Base-by-base conservation (phyloP, 2,888 invertebrate genomes). In the Cephus sareptanus region DNA sequence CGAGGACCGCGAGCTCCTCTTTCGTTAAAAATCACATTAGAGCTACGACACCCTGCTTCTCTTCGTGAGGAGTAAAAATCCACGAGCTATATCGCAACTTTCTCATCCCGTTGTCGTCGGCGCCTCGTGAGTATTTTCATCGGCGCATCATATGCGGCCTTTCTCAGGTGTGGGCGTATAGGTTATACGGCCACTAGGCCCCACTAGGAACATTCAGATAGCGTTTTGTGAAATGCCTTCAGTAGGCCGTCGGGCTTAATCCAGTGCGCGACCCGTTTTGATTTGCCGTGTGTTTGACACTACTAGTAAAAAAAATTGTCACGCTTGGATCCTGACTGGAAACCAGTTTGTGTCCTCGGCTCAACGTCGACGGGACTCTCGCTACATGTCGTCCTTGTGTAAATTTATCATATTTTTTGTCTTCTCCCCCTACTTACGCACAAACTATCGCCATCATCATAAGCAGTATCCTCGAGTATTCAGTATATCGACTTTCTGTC, bases 161-260 rank as follows among this genome's bases (percentile, higher is more conserved):
- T 78, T 76, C 69, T 37, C 75, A 76, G 68, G 80, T 79, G 82
- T 83, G 83, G 84, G 82, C 81, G 83, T 78, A 77, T 79, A 81
- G 80, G 79, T 82, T 81, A 80, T 81, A 80, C 73, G 77, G 78
- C 73, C 70, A 73, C 56, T 30, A 31, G 75, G 37, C 71, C 73
- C 6, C 71, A 33, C 34, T 71, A 71, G 33, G 31, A 71, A 56
- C 56, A 23, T 23, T 56, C 15, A 34, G 13, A 30, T 71, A 71
- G 71, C 33, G 15, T 71, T 71, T 71, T 34, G 30, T 34, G 71
- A 71, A 33, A 71, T 71, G 71, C 71, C 71, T 33, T 34, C 74
- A 34, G 74, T 74, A 74, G 34, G 74, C 74, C 74, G 23, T 74
- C 74, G 35, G 74, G 74, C 37, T 33, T 74, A 35, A 30, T 74